Evolutionary conservation across 2,797 vertebrate genomes (phyloP).

Genomic region (Luscinia luscinia): DNA sequence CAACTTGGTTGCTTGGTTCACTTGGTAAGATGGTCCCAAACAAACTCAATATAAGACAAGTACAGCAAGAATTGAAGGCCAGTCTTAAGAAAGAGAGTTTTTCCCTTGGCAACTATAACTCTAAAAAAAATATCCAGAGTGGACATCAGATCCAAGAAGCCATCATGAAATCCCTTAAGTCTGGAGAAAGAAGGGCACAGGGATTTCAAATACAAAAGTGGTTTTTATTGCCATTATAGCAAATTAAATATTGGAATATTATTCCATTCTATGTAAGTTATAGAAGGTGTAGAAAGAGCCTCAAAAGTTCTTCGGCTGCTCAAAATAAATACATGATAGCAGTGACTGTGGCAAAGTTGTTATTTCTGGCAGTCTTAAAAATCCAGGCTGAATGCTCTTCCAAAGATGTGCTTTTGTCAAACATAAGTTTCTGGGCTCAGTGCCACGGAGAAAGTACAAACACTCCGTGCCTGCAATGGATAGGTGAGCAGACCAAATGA

Average conservation of each 20-base stretch:
- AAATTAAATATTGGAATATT: not conserved
- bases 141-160: not conserved
- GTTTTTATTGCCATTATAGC: not conserved
- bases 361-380: not conserved
- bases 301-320: not conserved
- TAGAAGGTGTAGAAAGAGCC: not conserved
- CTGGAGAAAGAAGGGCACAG: not conserved
- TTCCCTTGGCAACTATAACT: not conserved
- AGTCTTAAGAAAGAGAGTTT: not conserved
- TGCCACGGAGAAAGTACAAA: conserved; percentile 13
- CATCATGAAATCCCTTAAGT: not conserved
- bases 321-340: not conserved
- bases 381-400: not conserved
- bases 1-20: not conserved
- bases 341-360: not conserved
- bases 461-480: conserved; percentile 6
- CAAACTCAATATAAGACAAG: not conserved
- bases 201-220: not conserved
- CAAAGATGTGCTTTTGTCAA: conserved; percentile 16
- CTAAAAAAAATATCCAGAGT: not conserved
- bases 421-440: conserved; percentile 25
- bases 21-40: not conserved
- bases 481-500: conserved; percentile 45
- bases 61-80: not conserved
- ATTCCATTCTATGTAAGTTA: not conserved